Base-by-base conservation (phyloP, 2,797 vertebrate genomes). In the Poeciliopsis infans region DNA sequence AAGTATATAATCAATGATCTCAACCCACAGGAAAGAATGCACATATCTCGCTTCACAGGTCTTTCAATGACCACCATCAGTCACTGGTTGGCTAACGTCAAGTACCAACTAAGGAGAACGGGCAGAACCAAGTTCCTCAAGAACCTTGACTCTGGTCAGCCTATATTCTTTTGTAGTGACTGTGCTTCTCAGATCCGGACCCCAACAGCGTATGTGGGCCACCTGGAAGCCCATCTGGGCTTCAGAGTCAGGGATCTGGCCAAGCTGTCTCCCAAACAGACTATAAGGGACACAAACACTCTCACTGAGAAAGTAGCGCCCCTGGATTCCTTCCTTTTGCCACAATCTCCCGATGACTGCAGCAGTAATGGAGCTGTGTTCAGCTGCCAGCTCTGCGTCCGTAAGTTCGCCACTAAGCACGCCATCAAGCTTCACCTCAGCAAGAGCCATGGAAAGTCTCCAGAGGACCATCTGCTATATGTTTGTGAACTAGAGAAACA, bases 41-140 rank as follows among this genome's bases (percentile, higher is more conserved):
- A 99, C 84, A 97, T 99, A 93, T 99, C 98, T 45, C 96, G 97
- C 84, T 97, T 99, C 95, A 99, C 98, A 0, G 97, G 98, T 86
- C 97, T 99, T 69, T 99, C 98, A 2, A 98, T 99, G 98, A 99
- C 98, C 88, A 99, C 98, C 84, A 99, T 99, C 92, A 99, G 98
- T 96, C 98, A 99, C 95, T 99, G 98, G 98, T 95, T 99, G 87
- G 98, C 98, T 89, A 99, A 99, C 78, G 98, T 99, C 87, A 99
- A 99, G 93, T 99, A 99, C 95, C 98, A 99, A 96, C 96, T 99
- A 49, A 96, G 98, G 93, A 97, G 98, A 95, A 99, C 98, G 76
- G 98, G 98, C 85, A 97, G 98, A 92, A 99, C 98, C 88, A 99
- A 99, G 95, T 99, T 99, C 95, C 96, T 99, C 86, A 99, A 99